Evolutionary conservation across 2,888 invertebrate genomes (phyloP).

Genomic region (Tridacna gigas): DNA sequence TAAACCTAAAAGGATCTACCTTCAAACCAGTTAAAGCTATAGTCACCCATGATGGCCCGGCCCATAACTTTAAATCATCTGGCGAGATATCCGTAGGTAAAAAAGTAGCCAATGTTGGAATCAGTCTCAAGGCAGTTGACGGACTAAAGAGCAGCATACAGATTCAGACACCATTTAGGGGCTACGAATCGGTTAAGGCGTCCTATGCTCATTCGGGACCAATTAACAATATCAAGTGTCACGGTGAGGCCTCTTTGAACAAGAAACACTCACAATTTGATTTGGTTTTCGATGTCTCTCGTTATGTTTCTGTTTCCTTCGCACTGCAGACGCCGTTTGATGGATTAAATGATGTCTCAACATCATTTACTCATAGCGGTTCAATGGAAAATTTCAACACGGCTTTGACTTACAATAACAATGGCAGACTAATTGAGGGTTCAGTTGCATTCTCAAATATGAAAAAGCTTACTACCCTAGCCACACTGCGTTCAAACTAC

Average conservation of each 20-base stretch:
- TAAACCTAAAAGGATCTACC: constrained; percentile 47
- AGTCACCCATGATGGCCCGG: constrained; percentile 39
- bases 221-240: constrained; percentile 41
- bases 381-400: constrained; percentile 40
- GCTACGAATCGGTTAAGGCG: constrained; percentile 29
- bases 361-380: constrained; percentile 37
- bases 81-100: constrained; percentile 39
- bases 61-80: constrained; percentile 40
- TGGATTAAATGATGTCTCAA: constrained; percentile 33
- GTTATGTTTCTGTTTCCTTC: constrained; percentile 26
- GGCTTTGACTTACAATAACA: constrained; percentile 11
- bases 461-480: constrained; percentile 14
- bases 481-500: constrained; percentile 20
- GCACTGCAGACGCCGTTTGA: constrained; percentile 37
- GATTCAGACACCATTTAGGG: constrained; percentile 40
- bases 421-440: constrained; percentile 32
- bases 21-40: constrained; percentile 38
- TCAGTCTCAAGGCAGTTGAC: constrained; percentile 32
- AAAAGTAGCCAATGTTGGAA: constrained; percentile 26
- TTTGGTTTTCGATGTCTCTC: constrained; percentile 28
- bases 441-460: constrained; percentile 24
- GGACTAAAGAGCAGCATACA: constrained; percentile 33
- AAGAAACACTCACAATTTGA: constrained; percentile 25
- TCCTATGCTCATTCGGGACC: constrained; percentile 41
- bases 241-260: constrained; percentile 34